These are phyloP conservation scores for Sesia bembeciformis DNA, from an alignment of 2,888 invertebrate genomes.

Conservation along the genomic window DNA sequence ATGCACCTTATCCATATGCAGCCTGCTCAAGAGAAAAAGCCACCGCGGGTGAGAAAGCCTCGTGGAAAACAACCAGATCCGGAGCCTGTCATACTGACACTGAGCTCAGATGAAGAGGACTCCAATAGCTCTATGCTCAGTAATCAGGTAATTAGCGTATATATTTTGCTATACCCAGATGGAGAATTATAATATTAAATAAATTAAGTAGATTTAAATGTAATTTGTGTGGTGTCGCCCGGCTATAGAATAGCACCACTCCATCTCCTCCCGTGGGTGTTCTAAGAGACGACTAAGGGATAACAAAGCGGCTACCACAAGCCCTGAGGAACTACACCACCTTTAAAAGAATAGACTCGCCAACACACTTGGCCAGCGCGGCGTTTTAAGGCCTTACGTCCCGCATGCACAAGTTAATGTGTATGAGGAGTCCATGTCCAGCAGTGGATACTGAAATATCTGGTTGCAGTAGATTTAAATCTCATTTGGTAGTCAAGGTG, in stretches of 20 bases:
- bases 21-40: slow-evolving; percentile 47
- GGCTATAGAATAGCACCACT: background rate
- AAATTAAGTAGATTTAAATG: background rate
- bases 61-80: slow-evolving; percentile 72
- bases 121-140: slow-evolving; percentile 65
- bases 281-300: too few species aligned
- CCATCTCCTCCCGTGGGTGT: background rate
- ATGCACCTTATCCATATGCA: background rate
- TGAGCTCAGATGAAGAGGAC: slow-evolving; percentile 82
- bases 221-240: background rate
- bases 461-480: too few species aligned
- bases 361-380: too few species aligned
- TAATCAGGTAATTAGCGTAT: slow-evolving; percentile 37
- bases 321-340: too few species aligned
- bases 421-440: too few species aligned
- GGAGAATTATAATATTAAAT: background rate
- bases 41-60: slow-evolving; percentile 62
- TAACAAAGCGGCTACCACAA: too few species aligned
- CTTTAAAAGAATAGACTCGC: too few species aligned
- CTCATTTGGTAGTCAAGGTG: too few species aligned
- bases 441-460: too few species aligned
- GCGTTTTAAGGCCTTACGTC: too few species aligned
- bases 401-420: too few species aligned
- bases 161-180: background rate
- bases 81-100: slow-evolving; percentile 79